Evolutionary conservation across 2,888 invertebrate species (phyloP), one percentile per base, ranked within the genome.

Genomic region (Clusia tigrina): DNA sequence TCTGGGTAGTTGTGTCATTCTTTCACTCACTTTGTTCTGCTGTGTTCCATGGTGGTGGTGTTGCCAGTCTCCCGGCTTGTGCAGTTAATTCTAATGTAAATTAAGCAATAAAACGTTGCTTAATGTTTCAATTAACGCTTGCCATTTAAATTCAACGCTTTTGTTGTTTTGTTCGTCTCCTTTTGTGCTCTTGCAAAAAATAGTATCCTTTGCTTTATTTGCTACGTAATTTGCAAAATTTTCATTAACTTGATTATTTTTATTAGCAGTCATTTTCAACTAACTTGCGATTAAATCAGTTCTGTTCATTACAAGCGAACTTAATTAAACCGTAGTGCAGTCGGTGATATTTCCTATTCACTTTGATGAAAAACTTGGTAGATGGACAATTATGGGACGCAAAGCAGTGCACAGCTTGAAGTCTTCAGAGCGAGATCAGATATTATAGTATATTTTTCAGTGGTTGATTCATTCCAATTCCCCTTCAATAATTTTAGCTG

Each of bases 81-180:
- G 64, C 71, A 78, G 79, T 79, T 78, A 78, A 81, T 82, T 82
- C 82, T 72, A 74, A 81, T 81, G 79, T 80, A 80, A 81, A 82
- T 81, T 77, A 78, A 76, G 75, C 74, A 79, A 79, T 76, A 80
- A 80, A 81, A 79, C 79, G 73, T 73, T 73, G 67, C 63, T 73
- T 78, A 78, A 81, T 80, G 81, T 79, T 81, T 81, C 79, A 81
- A 81, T 81, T 81, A 81, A 78, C 78, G 73, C 69, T 69, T 71
- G 24, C 60, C 69, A 63, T 67, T 68, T 69, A 70, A 70, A n/a
- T n/a, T n/a, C n/a, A n/a, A n/a, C n/a, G n/a, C n/a, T 72, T 73
- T 48, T 48, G 48, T 48, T 22, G 6, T 48, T 48, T 20, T 48
- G 18, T 48, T 48, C n/a, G 42, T 42, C n/a, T 10, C 42, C n/a